Evolutionary conservation across 2,888 invertebrate species (phyloP).

Genomic region (Drosophila recens): DNA sequence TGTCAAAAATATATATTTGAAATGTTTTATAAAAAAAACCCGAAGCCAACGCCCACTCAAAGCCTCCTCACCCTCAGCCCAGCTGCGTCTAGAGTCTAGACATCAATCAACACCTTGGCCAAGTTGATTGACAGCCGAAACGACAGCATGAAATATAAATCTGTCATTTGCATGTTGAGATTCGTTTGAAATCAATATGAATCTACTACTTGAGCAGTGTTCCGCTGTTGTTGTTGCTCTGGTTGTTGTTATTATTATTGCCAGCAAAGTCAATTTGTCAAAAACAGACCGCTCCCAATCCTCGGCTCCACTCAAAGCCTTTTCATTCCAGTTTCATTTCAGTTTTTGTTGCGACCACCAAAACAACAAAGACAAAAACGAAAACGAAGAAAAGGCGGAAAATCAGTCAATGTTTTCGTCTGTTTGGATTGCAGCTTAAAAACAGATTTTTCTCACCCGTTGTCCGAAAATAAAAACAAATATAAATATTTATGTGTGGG

Average conservation of each 20-base stretch:
- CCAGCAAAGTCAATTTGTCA: slow-evolving; percentile 77
- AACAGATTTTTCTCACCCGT: slow-evolving; percentile 51
- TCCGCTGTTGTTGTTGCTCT: slow-evolving; percentile 17
- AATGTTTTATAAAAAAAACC: slow-evolving; percentile 31
- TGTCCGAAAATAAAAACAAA: slow-evolving; percentile 9
- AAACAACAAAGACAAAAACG: slow-evolving; percentile 7
- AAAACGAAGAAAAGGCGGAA: slow-evolving; percentile 23
- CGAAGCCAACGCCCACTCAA: slow-evolving; percentile 6
- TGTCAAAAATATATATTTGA: slow-evolving; percentile 66
- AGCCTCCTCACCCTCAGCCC: slow-evolving; percentile 3
- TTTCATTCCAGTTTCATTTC: slow-evolving; percentile 41
- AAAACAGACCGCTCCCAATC: slow-evolving; percentile 53
- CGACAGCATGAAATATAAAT: slow-evolving; percentile 75
- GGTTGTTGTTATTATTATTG: slow-evolving; percentile 47
- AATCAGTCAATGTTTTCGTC: slow-evolving; percentile 52
- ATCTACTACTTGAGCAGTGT: slow-evolving; percentile 62
- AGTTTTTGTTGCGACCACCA: slow-evolving; percentile 8
- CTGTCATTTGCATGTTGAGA: slow-evolving; percentile 79
- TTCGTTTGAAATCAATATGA: slow-evolving; percentile 75
- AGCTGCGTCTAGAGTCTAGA: slow-evolving; percentile 55
- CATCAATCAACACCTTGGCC: slow-evolving; percentile 78
- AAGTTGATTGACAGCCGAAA: slow-evolving; percentile 75
- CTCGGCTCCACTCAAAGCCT: slow-evolving; percentile 44
- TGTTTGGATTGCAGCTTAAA: slow-evolving; percentile 56
- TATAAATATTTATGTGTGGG: slow-evolving; percentile 48